Percentiles rank a stretch among this genome's conserved stretches.
These are phyloP conservation scores for Elephantulus edwardii DNA, from an alignment of 2,113 vertebrate genomes.

Conservation along the genomic window DNA sequence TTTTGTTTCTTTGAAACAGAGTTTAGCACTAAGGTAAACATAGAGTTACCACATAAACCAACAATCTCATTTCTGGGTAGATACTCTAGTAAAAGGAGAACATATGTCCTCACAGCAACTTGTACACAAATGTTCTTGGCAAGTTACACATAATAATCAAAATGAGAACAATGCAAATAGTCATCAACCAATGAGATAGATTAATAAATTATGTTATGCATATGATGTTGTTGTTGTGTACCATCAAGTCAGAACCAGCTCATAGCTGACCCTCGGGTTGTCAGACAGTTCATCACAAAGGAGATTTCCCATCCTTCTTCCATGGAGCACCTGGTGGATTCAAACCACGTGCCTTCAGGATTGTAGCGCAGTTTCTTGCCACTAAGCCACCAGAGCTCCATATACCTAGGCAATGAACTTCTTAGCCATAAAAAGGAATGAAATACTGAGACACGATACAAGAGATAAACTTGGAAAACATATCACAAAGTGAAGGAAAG, in stretches of 20 bases:
- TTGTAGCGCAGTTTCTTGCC: no score
- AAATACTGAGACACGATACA: neutral
- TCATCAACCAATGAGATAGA: neutral
- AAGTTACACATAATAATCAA: neutral
- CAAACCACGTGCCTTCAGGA: no score
- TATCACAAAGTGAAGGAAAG: neutral
- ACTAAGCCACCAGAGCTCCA: no score
- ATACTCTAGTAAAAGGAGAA: conserved; percentile 20
- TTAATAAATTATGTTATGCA: neutral
- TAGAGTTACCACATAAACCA: neutral
- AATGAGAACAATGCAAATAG: neutral
- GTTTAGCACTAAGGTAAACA: neutral
- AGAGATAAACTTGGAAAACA: neutral
- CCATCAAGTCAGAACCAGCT: no score
- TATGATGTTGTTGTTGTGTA: no score
- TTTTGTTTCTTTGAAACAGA: neutral
- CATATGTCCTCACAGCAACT: neutral
- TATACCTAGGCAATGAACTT: neutral
- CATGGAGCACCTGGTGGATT: no score
- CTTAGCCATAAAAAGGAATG: neutral
- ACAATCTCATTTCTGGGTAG: neutral
- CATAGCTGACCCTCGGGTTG: no score
- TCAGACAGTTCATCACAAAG: no score
- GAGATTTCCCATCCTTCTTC: no score
- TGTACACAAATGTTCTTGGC: neutral